A percentile compares a stretch with the other conserved stretches of the same genome.
These are phyloP conservation scores for Phenacoccus solenopsis DNA, from an alignment of 1,140 invertebrate species.

Conservation along the genomic window DNA sequence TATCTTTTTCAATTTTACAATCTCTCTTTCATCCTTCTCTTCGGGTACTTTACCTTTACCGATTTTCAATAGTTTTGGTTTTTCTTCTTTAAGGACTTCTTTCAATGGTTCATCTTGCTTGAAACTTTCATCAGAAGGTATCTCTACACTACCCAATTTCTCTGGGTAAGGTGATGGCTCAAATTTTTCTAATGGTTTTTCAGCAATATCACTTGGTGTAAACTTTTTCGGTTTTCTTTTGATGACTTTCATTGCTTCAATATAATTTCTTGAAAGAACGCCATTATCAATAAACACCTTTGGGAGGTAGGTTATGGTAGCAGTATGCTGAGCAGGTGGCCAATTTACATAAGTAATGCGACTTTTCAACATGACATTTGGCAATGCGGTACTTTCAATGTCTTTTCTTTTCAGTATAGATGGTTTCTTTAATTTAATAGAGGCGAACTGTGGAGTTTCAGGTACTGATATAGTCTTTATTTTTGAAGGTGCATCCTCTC, in stretches of 20 bases:
- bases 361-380: slow-evolving; percentile 51
- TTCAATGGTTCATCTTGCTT: slow-evolving; percentile 18
- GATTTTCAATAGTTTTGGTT: slow-evolving; percentile 24
- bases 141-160: slow-evolving; percentile 32
- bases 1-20: slow-evolving; percentile 27
- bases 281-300: slow-evolving; percentile 39
- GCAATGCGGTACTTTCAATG: slow-evolving; percentile 37
- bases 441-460: slow-evolving; percentile 42
- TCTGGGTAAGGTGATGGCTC: slow-evolving; percentile 31
- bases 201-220: slow-evolving; percentile 13
- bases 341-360: slow-evolving; percentile 40
- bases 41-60: slow-evolving; percentile 28
- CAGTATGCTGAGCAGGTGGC: slow-evolving; percentile 32
- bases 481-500: slow-evolving; percentile 36
- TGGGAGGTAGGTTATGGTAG: neutral
- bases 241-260: slow-evolving; percentile 48
- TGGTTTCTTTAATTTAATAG: slow-evolving; percentile 50
- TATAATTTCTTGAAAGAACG: slow-evolving; percentile 50
- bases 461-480: slow-evolving; percentile 34
- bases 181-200: slow-evolving; percentile 43
- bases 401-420: slow-evolving; percentile 37
- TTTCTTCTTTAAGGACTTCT: slow-evolving; percentile 18
- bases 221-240: slow-evolving; percentile 41
- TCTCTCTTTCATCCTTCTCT: slow-evolving; percentile 25
- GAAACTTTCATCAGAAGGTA: neutral